Conservation (phyloP, 2,888 invertebrate genomes). For the Apamea monoglypha region DNA sequence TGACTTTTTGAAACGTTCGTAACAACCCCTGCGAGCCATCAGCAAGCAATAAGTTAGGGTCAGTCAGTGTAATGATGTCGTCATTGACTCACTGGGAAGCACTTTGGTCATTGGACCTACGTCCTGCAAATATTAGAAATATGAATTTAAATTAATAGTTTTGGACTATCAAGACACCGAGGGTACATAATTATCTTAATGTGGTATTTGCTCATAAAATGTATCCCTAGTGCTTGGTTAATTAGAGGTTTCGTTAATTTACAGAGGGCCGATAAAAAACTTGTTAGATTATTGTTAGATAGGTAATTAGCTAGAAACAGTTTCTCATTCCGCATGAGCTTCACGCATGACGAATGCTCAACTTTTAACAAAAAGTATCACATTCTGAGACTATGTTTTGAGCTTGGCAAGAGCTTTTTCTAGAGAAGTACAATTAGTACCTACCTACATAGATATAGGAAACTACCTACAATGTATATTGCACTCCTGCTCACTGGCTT, state of each 20-base stretch:
- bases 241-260: slow-evolving; percentile 7
- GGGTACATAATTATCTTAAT: background rate
- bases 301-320: background rate
- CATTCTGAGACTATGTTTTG: slow-evolving; percentile 1
- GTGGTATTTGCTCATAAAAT: background rate
- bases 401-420: background rate
- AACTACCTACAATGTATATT: background rate
- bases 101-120: background rate
- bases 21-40: slow-evolving; percentile 6
- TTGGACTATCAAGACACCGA: background rate
- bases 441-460: no score
- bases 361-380: slow-evolving; percentile 10
- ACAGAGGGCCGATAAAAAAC: background rate
- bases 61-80: background rate
- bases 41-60: background rate
- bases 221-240: background rate
- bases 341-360: slow-evolving; percentile 11
- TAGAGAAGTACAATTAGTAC: no score
- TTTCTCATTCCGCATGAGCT: slow-evolving; percentile 2
- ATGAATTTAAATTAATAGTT: background rate
- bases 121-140: background rate
- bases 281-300: background rate
- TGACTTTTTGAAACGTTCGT: slow-evolving; percentile 19
- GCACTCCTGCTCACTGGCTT: background rate
- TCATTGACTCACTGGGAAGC: background rate